Percentiles rank a stretch among this genome's conserved stretches.
These are phyloP conservation scores for Intellagama lesueurii DNA, from an alignment of 2,797 vertebrate species.

Conservation along the genomic window DNA sequence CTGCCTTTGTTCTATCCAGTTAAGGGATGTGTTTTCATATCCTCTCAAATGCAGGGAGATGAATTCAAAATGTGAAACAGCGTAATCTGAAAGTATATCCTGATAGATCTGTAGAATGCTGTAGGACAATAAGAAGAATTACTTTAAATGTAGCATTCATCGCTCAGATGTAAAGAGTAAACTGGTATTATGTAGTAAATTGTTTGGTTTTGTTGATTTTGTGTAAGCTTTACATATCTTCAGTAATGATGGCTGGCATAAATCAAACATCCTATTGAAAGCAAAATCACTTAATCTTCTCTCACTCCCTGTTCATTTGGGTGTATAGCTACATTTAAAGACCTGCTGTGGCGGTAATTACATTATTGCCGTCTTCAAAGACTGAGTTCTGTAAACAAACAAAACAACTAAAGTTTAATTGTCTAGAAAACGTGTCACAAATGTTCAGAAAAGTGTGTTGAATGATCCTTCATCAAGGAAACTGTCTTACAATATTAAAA, in stretches of 20 bases:
- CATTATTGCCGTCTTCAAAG: conserved; percentile 37
- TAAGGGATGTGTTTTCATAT: conserved; percentile 2
- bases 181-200: conserved; percentile 59
- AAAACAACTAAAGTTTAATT: conserved; percentile 37
- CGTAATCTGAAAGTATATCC: conserved; percentile 46
- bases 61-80: conserved; percentile 43
- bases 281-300: conserved; percentile 52
- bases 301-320: conserved; percentile 26
- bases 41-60: not conserved
- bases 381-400: conserved; percentile 49
- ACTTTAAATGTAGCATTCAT: conserved; percentile 56
- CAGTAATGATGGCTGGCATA: conserved; percentile 55
- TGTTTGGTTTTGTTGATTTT: conserved; percentile 55
- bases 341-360: conserved; percentile 55
- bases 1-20: conserved; percentile 17
- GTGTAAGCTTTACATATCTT: conserved; percentile 64
- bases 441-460: not conserved
- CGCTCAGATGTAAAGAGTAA: conserved; percentile 54
- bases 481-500: not conserved
- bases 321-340: conserved; percentile 57
- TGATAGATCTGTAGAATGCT: conserved; percentile 37
- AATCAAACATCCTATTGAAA: conserved; percentile 61
- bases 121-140: conserved; percentile 31
- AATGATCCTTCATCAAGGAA: not conserved
- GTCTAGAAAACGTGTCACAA: not conserved